Conservation (phyloP, 2,888 invertebrate genomes). For the Steinernema scapterisci region DNA sequence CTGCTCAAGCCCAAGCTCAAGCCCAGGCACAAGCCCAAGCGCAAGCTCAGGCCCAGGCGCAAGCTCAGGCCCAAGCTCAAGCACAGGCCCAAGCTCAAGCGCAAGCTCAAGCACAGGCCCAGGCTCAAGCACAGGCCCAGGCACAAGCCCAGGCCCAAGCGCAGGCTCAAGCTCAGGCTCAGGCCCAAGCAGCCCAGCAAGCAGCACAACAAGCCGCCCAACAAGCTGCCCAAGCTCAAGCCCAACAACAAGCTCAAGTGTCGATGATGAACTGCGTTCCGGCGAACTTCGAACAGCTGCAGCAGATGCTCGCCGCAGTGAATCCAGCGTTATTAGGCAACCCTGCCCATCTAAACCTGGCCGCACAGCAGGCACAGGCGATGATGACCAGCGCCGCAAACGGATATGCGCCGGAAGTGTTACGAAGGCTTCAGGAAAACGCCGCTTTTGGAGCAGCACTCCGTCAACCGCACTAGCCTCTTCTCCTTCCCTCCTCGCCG, state of each 20-base stretch:
- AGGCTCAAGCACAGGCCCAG: conserved; percentile 36
- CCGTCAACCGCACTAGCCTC: conserved; percentile 3
- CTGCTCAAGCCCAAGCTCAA: neutral
- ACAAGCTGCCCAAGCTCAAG: conserved; percentile 2
- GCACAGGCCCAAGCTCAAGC: conserved; percentile 22
- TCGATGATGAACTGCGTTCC: conserved; percentile 2
- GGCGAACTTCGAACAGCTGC: conserved; percentile 23
- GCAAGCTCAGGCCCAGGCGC: conserved; percentile 16
- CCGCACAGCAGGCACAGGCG: conserved; percentile 11
- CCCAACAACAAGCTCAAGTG: neutral
- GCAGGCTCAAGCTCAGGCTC: conserved; percentile 26
- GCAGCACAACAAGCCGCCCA: neutral
- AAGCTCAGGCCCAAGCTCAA: neutral
- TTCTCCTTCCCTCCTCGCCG: neutral
- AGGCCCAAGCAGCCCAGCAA: neutral
- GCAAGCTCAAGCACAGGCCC: conserved; percentile 21
- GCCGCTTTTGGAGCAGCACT: conserved; percentile 18
- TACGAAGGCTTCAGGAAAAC: conserved; percentile 4
- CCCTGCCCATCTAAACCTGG: conserved; percentile 1
- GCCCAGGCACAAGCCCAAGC: conserved; percentile 20
- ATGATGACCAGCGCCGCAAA: conserved; percentile 6
- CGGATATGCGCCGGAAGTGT: conserved; percentile 7
- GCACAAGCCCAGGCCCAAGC: conserved; percentile 32
- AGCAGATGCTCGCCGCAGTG: conserved; percentile 28
- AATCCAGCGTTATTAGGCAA: neutral